phyloP scores from a whole-genome alignment of 2,888 invertebrate genomes.

The Scaptomyza caliginosa region DNA sequence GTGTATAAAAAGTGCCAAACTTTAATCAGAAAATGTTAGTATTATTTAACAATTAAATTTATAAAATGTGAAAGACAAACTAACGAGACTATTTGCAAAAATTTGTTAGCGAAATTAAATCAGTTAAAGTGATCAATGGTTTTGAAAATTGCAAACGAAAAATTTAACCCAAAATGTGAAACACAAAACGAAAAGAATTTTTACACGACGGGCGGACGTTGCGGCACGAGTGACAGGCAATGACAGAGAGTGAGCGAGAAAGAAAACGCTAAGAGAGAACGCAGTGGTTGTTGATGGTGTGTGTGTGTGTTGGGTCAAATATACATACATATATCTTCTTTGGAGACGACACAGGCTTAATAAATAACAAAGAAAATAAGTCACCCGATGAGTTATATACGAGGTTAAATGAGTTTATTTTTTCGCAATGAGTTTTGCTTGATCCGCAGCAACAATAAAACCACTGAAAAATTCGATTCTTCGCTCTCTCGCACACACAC shows the following conservation, averaged over 20 bases:
- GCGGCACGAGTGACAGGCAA: conserved; percentile 58
- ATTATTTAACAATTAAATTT: conserved; percentile 62
- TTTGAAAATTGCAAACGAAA: conserved; percentile 42
- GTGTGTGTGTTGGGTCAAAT: conserved; percentile 48
- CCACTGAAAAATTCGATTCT: conserved; percentile 39
- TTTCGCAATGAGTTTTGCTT: conserved; percentile 13
- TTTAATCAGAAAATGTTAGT: conserved; percentile 84
- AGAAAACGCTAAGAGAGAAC: conserved; percentile 38
- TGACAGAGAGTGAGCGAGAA: conserved; percentile 31
- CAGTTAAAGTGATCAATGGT: conserved; percentile 49
- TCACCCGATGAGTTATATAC: conserved; percentile 15
- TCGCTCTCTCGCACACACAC: conserved; percentile 9
- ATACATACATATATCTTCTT: conserved; percentile 22
- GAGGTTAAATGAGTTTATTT: conserved; percentile 44
- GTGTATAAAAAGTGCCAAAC: conserved; percentile 85
- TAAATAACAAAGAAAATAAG: conserved; percentile 41
- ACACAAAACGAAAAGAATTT: conserved; percentile 64
- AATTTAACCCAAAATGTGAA: conserved; percentile 60
- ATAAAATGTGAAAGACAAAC: conserved; percentile 41
- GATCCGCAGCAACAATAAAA: conserved; percentile 26
- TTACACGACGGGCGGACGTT: conserved; percentile 59
- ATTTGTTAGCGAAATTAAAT: conserved; percentile 41
- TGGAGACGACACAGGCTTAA: conserved; percentile 31
- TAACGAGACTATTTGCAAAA: conserved; percentile 27
- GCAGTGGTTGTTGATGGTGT: conserved; percentile 56